Evolutionary conservation across 2,113 vertebrate species (phyloP).

Genomic region (Elachura formosa): DNA sequence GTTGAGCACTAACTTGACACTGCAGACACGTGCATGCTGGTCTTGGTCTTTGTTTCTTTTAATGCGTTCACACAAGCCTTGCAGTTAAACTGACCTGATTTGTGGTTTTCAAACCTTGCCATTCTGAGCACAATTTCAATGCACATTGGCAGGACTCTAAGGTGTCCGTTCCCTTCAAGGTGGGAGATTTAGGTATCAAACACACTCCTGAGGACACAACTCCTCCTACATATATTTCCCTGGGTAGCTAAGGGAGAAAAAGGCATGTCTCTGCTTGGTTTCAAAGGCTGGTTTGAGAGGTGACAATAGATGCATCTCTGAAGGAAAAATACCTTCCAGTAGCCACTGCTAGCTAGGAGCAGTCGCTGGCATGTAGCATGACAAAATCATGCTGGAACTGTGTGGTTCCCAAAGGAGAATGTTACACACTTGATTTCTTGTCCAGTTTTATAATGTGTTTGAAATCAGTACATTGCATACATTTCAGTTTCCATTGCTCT

Average conservation of each 20-base stretch:
- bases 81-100: not conserved
- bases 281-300: not conserved
- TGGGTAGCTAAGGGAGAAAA: not conserved
- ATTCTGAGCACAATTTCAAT: not conserved
- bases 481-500: constrained; percentile 32
- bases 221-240: not conserved
- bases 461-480: not conserved
- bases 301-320: not conserved
- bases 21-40: fast-evolving
- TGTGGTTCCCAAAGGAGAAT: not conserved
- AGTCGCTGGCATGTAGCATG: not conserved
- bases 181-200: not conserved
- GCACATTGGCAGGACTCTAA: not conserved
- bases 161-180: not conserved
- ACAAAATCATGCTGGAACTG: not conserved
- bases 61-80: not conserved
- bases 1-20: not conserved
- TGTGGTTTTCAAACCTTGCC: not conserved
- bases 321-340: not conserved
- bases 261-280: not conserved
- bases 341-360: not conserved
- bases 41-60: not conserved
- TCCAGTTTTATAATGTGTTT: not conserved
- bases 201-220: not conserved
- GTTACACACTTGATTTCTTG: not conserved